Conservation (phyloP, 2,113 vertebrate species). For the Sylvilagus bachmani region DNA sequence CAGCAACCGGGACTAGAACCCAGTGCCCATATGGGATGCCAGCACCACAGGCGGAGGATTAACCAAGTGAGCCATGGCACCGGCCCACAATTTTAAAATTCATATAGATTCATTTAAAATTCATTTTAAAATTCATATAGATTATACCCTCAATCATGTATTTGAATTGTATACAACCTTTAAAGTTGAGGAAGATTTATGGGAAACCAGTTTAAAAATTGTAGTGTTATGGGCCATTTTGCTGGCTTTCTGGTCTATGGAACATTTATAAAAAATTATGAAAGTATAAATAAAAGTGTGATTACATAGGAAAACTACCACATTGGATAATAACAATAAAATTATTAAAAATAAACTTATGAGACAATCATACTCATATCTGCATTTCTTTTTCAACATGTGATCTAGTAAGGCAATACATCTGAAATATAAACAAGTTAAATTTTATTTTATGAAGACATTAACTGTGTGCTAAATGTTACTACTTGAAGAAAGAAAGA, state of each 20-base stretch:
- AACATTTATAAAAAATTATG: neutral
- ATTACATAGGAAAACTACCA: neutral
- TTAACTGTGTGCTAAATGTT: neutral
- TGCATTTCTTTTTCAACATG: neutral
- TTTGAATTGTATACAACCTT: neutral
- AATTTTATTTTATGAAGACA: neutral
- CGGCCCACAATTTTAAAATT: too few relatives aligned
- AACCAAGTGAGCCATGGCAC: too few relatives aligned
- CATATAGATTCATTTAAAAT: too few relatives aligned
- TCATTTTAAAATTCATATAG: slow-evolving; percentile 25
- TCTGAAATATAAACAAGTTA: neutral
- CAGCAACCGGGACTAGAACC: too few relatives aligned
- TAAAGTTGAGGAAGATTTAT: neutral
- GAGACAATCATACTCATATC: neutral
- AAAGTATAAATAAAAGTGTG: neutral
- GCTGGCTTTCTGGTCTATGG: neutral
- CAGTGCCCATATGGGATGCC: too few relatives aligned
- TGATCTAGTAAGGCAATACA: neutral
- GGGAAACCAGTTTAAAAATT: neutral
- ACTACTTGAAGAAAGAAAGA: neutral
- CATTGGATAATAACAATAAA: neutral
- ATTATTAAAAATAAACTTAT: neutral
- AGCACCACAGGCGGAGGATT: too few relatives aligned
- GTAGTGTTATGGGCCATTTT: neutral
- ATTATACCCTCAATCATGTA: neutral